These are phyloP conservation scores for Myanophis thanlyinensis DNA, from an alignment of 2,113 vertebrate species.

Conservation along the genomic window DNA sequence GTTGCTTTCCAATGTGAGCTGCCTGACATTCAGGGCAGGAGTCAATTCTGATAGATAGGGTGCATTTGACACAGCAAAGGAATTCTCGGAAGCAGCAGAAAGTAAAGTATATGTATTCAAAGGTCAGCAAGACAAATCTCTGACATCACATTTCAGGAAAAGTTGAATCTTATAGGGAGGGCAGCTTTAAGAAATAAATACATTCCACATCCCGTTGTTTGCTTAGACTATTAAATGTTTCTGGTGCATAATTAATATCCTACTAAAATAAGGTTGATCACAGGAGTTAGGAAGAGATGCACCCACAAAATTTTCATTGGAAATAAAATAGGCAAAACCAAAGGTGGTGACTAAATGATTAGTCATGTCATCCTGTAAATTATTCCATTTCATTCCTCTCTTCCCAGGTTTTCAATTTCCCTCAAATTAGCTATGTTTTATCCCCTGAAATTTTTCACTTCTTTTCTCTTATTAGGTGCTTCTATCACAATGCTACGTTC, in stretches of 20 bases:
- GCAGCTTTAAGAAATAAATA: not conserved
- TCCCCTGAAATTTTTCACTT: not conserved
- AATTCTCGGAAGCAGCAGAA: conserved; percentile 22
- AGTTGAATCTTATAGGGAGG: not conserved
- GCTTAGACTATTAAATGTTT: not conserved
- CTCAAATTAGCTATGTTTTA: too few species aligned
- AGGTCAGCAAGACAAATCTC: conserved; percentile 20
- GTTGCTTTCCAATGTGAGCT: not conserved
- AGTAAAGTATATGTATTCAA: conserved; percentile 17
- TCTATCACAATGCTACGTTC: not conserved
- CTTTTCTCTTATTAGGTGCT: not conserved
- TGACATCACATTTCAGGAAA: conserved; percentile 13
- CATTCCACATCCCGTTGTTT: not conserved
- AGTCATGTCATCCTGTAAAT: not conserved
- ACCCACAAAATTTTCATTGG: not conserved
- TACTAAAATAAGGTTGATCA: not conserved
- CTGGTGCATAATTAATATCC: not conserved
- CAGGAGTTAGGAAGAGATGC: not conserved
- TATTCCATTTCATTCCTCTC: not conserved
- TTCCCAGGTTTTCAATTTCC: not conserved
- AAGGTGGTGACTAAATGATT: not conserved
- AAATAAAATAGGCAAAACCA: not conserved
- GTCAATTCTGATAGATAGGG: not conserved
- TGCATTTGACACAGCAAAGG: conserved; percentile 11
- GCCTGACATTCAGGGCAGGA: not conserved